Evolutionary conservation across 2,797 vertebrate species (phyloP).

Genomic region (Odontamblyopus rebecca): DNA sequence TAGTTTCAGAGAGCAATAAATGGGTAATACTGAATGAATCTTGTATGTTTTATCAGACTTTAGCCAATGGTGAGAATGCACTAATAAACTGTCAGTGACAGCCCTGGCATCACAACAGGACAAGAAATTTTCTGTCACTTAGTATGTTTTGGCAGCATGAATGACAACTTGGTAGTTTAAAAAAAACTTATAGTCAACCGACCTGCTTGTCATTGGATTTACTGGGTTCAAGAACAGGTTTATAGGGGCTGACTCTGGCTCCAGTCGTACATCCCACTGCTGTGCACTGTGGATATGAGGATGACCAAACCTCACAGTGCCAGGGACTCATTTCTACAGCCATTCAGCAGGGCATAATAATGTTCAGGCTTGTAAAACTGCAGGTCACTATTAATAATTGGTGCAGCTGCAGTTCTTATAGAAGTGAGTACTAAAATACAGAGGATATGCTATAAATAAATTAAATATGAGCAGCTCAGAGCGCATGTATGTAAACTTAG

Average conservation of each 20-base stretch:
- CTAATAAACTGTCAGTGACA: constrained; percentile 8
- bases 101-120: constrained; percentile 68
- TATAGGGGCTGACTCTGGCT: constrained; percentile 77
- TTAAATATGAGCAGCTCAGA: too few relatives aligned
- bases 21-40: constrained; percentile 70
- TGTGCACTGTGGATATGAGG: constrained; percentile 63
- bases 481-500: too few relatives aligned
- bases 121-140: constrained; percentile 34
- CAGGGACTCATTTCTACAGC: constrained; percentile 33
- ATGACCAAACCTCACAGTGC: constrained; percentile 37
- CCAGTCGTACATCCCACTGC: constrained; percentile 49
- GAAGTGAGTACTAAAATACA: neutral
- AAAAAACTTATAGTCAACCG: constrained; percentile 70
- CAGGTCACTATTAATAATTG: constrained; percentile 11
- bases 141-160: constrained; percentile 71
- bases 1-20: constrained; percentile 62
- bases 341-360: neutral
- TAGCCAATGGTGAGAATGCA: constrained; percentile 28
- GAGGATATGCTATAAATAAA: neutral
- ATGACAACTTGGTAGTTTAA: constrained; percentile 72
- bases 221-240: constrained; percentile 77
- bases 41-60: constrained; percentile 66
- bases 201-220: constrained; percentile 56
- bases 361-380: constrained; percentile 14
- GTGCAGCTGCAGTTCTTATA: constrained; percentile 4